Evolutionary conservation across 2,113 vertebrate species (phyloP), one percentile per base, ranked within the genome.

Genomic region (Lathamus discolor): DNA sequence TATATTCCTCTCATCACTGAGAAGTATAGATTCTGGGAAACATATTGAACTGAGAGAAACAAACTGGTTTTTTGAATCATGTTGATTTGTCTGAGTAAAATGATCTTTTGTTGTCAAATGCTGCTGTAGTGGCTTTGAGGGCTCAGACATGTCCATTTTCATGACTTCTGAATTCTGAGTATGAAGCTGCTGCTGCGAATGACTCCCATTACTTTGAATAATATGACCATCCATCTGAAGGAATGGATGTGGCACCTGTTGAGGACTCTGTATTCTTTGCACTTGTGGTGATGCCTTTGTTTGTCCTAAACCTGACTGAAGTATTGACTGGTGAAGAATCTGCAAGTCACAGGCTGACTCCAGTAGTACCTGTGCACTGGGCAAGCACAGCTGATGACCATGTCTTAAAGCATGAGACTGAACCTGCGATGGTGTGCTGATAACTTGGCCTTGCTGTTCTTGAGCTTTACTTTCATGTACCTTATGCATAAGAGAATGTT

Each of bases 21-120:
- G 98, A 23, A 99, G 98, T 97, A 99, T 99, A 17, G 99, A 99
- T 62, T 99, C 99, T 43, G 99, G 98, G 83, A 99, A 99, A 97
- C 99, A 99, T 97, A 99, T 99, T 52, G 99, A 99, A 97, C 98
- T 99, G 62, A 99, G 98, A 88, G 98, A 96, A 96, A 98, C 98
- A 98, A 99, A 99, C 61, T 99, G 99, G 97, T 98, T 99, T 96
- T 99, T 99, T 87, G 98, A 97, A 92, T 99, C 99, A 33, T 98
- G 98, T 59, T 98, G 98, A 97, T 96, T 98, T 93, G 98, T 93
- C 92, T 98, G 98, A 96, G 93, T 98, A 95, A 99, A 99, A 97
- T 98, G 98, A 93, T 98, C 98, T 97, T 99, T 99, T 75, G 97
- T 85, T 83, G 97, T 83, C 83, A 98, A 94, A 90, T 98, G 98